A percentile compares a stretch with the other conserved stretches of the same genome.
These are phyloP conservation scores for Falco biarmicus DNA, from an alignment of 2,797 vertebrate species.

Conservation along the genomic window DNA sequence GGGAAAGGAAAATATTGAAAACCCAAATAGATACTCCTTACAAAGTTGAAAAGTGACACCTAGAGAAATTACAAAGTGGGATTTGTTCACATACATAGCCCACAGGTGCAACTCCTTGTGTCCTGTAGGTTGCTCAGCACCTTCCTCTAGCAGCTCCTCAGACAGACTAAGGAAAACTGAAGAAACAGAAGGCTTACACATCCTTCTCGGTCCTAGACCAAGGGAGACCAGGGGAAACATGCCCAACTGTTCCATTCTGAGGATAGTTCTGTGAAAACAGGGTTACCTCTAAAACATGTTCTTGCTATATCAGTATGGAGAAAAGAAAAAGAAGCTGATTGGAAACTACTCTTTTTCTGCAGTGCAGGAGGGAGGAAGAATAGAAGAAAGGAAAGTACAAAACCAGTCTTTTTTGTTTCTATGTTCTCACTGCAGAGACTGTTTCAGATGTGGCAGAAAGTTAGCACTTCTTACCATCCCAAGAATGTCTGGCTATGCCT, in stretches of 20 bases:
- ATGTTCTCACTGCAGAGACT: background rate
- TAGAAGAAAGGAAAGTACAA: background rate
- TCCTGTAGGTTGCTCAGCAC: background rate
- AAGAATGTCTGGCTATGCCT: background rate
- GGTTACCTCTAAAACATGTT: background rate
- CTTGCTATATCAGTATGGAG: background rate
- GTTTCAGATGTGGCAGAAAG: background rate
- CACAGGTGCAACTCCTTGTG: background rate
- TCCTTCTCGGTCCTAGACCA: no score
- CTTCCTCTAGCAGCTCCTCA: background rate
- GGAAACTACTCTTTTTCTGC: background rate
- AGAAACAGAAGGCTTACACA: background rate
- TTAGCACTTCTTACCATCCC: background rate
- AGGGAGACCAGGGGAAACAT: background rate
- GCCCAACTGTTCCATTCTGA: background rate
- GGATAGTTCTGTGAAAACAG: background rate
- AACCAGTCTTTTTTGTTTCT: background rate
- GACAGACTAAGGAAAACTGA: background rate
- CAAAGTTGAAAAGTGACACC: background rate
- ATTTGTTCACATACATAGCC: background rate
- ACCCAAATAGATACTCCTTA: background rate
- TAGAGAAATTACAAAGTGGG: background rate
- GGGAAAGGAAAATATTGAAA: background rate
- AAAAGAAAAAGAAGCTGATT: background rate
- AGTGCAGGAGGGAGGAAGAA: background rate